Conservation (phyloP, 1,140 invertebrate species). For the Hesperophylax magnus region DNA sequence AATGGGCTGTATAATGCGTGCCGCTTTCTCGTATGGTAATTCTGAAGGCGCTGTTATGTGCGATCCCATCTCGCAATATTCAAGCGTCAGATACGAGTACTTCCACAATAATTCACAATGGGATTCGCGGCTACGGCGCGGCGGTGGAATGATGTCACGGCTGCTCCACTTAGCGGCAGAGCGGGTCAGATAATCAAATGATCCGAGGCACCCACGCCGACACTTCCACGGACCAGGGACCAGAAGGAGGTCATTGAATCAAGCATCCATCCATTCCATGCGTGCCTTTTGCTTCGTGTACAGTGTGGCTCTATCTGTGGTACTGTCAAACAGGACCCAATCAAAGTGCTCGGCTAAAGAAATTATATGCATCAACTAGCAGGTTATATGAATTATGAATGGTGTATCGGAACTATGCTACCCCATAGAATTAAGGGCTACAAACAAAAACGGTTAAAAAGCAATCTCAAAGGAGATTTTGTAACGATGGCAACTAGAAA, state of each 20-base stretch:
- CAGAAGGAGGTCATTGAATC: slow-evolving; percentile 39
- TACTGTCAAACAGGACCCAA: too few relatives aligned
- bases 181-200: slow-evolving; percentile 42
- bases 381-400: too few relatives aligned
- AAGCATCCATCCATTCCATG: background rate
- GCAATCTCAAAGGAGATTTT: too few relatives aligned
- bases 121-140: slow-evolving; percentile 1
- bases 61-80: slow-evolving; percentile 28
- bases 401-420: too few relatives aligned
- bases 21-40: slow-evolving; percentile 1
- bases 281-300: too few relatives aligned
- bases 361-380: too few relatives aligned
- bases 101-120: slow-evolving; percentile 20
- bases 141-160: slow-evolving; percentile 37
- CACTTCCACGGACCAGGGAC: background rate
- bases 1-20: background rate
- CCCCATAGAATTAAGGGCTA: too few relatives aligned
- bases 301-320: too few relatives aligned
- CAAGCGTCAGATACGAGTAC: slow-evolving; percentile 33
- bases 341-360: too few relatives aligned
- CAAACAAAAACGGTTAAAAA: too few relatives aligned
- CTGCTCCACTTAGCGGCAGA: slow-evolving; percentile 37
- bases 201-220: slow-evolving; percentile 28
- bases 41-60: background rate
- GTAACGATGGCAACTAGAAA: too few relatives aligned